Evolutionary conservation across 2,888 invertebrate genomes (phyloP).

Genomic region (Sthenelais limicola): DNA sequence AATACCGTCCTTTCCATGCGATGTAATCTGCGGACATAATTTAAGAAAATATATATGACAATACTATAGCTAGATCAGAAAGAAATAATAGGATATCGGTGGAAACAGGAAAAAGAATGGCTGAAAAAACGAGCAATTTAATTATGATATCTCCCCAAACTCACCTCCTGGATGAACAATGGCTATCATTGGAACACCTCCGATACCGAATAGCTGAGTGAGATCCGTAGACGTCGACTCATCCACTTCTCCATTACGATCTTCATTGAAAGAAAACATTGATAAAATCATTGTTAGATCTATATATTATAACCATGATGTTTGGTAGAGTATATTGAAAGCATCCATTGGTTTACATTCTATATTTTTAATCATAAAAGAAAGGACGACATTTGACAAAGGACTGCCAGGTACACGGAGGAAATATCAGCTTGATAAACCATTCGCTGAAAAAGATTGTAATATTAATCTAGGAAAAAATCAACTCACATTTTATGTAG

Average conservation of each 20-base stretch:
- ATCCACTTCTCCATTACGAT: slow-evolving; percentile 21
- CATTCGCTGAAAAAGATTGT: no score
- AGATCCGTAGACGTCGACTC: slow-evolving; percentile 54
- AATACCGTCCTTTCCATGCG: slow-evolving; percentile 71
- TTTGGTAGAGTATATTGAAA: neutral
- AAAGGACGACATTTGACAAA: no score
- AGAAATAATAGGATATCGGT: neutral
- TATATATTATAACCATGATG: neutral
- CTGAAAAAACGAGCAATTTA: neutral
- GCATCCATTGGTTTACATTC: neutral
- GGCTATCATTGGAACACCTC: slow-evolving; percentile 70
- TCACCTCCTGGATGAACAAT: slow-evolving; percentile 70
- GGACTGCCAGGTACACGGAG: no score
- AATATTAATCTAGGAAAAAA: no score
- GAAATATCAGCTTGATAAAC: no score
- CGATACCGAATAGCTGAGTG: slow-evolving; percentile 67
- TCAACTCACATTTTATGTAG: slow-evolving; percentile 16
- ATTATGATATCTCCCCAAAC: neutral
- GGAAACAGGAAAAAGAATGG: neutral
- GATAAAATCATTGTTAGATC: neutral
- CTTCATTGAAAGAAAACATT: neutral
- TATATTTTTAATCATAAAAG: no score
- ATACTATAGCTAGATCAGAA: neutral
- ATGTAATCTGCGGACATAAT: slow-evolving; percentile 63
- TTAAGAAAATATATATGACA: neutral